phyloP scores from a whole-genome alignment of 2,113 vertebrate genomes.

The Climacteris rufus region DNA sequence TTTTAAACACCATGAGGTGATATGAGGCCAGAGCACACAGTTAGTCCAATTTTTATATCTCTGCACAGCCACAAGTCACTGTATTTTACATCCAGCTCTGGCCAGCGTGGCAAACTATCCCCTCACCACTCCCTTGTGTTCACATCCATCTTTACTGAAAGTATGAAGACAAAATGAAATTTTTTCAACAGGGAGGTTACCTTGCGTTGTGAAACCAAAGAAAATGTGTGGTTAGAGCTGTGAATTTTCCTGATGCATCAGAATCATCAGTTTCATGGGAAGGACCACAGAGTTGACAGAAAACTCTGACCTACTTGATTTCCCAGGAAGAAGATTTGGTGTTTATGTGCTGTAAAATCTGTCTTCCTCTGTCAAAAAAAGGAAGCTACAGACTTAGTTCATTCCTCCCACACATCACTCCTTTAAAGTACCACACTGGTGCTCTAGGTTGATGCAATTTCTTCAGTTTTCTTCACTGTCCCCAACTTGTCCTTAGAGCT shows the following conservation, averaged over 20 bases:
- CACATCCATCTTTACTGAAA: not conserved
- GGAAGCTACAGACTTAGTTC: not conserved
- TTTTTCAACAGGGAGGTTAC: not conserved
- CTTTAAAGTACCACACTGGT: not conserved
- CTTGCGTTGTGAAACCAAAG: not conserved
- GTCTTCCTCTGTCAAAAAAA: not conserved
- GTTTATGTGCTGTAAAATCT: not conserved
- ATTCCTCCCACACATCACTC: not conserved
- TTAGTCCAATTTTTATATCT: not conserved
- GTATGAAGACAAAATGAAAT: not conserved
- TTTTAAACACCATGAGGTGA: not conserved
- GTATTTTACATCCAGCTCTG: not conserved
- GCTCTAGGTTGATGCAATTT: not conserved
- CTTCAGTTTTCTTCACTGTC: not conserved
- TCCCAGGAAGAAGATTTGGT: not conserved
- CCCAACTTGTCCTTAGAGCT: not conserved
- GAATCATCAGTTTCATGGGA: not conserved
- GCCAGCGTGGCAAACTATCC: not conserved
- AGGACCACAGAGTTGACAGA: not conserved
- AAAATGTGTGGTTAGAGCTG: not conserved
- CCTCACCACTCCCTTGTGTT: not conserved
- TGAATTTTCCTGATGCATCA: not conserved
- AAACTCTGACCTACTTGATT: not conserved
- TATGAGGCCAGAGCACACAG: rapidly evolving
- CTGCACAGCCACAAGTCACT: not conserved